A percentile compares a stretch with the other conserved stretches of the same genome.
Conservation (phyloP, 2,113 vertebrate species). For the Eonycteris spelaea region DNA sequence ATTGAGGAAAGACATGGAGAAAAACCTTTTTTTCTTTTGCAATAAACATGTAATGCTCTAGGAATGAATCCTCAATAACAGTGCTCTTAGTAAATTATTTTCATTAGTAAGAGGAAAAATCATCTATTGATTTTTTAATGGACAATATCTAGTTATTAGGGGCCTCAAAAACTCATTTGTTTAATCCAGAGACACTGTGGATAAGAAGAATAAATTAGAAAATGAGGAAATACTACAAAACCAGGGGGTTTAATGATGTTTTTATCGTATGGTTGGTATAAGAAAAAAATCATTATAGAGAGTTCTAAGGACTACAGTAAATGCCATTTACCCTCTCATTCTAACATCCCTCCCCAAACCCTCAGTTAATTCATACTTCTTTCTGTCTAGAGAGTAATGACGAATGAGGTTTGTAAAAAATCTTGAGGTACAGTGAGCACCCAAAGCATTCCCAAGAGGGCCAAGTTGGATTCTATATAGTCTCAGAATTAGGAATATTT, state of each 20-base stretch:
- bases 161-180: constrained; percentile 62
- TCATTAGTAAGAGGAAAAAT: constrained; percentile 68
- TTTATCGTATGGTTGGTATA: constrained; percentile 15
- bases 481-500: neutral
- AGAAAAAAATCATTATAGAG: constrained; percentile 46
- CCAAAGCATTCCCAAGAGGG: neutral
- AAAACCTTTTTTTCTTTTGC: constrained; percentile 23
- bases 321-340: neutral
- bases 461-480: neutral
- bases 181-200: constrained; percentile 46
- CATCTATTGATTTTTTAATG: constrained; percentile 60
- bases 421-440: neutral
- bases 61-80: constrained; percentile 61
- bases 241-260: neutral
- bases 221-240: constrained; percentile 35
- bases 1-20: constrained; percentile 73
- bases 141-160: constrained; percentile 56
- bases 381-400: neutral
- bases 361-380: neutral
- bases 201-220: constrained; percentile 50
- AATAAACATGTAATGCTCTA: constrained; percentile 60
- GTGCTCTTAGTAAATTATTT: constrained; percentile 70
- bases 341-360: neutral
- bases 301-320: constrained; percentile 42
- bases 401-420: neutral